Conservation (phyloP, 2,888 invertebrate genomes). For the Papilio demoleus region DNA sequence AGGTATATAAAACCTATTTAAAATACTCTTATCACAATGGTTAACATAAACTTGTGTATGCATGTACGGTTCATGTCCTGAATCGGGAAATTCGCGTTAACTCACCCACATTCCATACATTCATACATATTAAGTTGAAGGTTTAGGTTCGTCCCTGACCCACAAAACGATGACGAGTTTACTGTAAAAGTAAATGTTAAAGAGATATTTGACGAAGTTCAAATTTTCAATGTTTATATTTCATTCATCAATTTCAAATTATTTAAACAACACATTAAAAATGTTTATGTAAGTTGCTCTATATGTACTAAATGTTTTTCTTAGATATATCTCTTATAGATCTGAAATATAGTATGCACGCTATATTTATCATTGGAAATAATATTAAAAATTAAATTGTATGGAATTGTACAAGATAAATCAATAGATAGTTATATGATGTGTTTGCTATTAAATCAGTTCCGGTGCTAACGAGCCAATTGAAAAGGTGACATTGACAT, state of each 20-base stretch:
- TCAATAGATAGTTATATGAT: not conserved
- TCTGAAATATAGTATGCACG: no score
- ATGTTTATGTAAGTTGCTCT: no score
- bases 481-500: conserved; percentile 79
- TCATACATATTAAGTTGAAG: conserved; percentile 50
- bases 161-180: conserved; percentile 13
- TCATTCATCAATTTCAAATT: no score
- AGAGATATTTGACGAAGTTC: conserved; percentile 12
- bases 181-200: conserved; percentile 35
- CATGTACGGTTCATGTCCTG: conserved; percentile 71
- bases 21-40: conserved; percentile 11
- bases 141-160: conserved; percentile 36
- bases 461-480: conserved; percentile 43
- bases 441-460: conserved; percentile 20
- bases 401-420: not conserved
- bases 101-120: conserved; percentile 69
- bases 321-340: no score
- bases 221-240: conserved; percentile 27
- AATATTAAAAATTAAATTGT: no score
- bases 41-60: conserved; percentile 40
- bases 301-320: no score
- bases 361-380: no score
- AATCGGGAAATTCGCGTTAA: conserved; percentile 72
- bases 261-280: no score
- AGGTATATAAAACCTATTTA: not conserved